Conservation (phyloP, 2,113 vertebrate genomes). For the Stegostoma tigrinum region DNA sequence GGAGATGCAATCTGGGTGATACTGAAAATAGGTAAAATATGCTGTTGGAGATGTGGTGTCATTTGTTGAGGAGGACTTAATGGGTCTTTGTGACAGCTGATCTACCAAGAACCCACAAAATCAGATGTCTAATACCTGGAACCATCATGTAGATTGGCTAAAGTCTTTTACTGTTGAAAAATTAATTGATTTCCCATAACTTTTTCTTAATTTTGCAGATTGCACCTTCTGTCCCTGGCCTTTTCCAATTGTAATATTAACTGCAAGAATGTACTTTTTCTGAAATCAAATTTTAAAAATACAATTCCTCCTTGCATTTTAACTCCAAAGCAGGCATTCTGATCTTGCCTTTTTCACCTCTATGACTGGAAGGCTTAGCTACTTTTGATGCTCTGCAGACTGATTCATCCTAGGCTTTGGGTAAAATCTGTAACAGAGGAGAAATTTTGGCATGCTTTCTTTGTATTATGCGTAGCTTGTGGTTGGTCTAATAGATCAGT, state of each 20-base stretch:
- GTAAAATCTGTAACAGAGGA: not conserved
- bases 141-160: not conserved
- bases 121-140: not conserved
- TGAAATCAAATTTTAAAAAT: not conserved
- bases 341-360: not conserved
- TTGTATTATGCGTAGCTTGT: not conserved
- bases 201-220: not conserved
- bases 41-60: too few species aligned
- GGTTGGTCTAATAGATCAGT: not conserved
- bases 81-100: not conserved
- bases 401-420: not conserved
- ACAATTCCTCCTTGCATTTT: not conserved
- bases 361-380: not conserved
- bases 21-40: not conserved
- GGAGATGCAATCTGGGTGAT: not conserved
- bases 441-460: not conserved
- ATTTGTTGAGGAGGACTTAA: not conserved
- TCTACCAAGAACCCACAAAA: not conserved
- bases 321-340: not conserved
- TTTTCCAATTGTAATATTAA: not conserved
- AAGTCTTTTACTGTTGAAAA: not conserved
- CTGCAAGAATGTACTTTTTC: not conserved
- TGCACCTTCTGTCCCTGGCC: not conserved
- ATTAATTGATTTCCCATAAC: not conserved
- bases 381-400: not conserved